phyloP scores from a whole-genome alignment of 1,140 invertebrate genomes.

The Tachypleus tridentatus region DNA sequence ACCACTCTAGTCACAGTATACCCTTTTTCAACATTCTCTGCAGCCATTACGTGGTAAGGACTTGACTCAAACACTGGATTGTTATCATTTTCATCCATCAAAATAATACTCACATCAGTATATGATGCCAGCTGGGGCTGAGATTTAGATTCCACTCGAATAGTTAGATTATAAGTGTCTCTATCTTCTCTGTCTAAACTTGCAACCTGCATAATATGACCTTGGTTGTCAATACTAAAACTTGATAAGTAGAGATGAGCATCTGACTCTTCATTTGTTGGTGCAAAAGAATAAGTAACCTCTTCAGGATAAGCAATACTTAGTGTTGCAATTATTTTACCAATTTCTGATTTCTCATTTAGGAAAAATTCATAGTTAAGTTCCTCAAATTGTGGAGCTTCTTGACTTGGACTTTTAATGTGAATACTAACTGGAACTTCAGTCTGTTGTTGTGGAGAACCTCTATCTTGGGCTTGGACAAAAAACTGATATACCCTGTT shows the following conservation, averaged over 20 bases:
- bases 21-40: slow-evolving; percentile 69
- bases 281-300: slow-evolving; percentile 19
- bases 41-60: slow-evolving; percentile 58
- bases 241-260: slow-evolving; percentile 28
- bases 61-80: slow-evolving; percentile 71
- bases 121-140: slow-evolving; percentile 57
- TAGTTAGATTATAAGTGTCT: slow-evolving; percentile 57
- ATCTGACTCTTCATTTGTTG: slow-evolving; percentile 18
- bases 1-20: slow-evolving; percentile 63
- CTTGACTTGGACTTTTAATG: slow-evolving; percentile 53
- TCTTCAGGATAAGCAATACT: slow-evolving; percentile 24
- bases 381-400: slow-evolving; percentile 56
- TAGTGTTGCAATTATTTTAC: slow-evolving; percentile 30
- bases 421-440: slow-evolving; percentile 67
- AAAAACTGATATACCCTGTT: slow-evolving; percentile 77
- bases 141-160: slow-evolving; percentile 61
- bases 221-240: slow-evolving; percentile 56
- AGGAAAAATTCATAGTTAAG: slow-evolving; percentile 61
- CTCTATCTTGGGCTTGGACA: slow-evolving; percentile 67
- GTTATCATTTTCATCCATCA: slow-evolving; percentile 85
- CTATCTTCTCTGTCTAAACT: slow-evolving; percentile 62
- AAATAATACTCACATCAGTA: slow-evolving; percentile 60
- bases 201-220: slow-evolving; percentile 54
- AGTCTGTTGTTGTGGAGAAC: slow-evolving; percentile 51
- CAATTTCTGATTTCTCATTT: slow-evolving; percentile 57